These are phyloP conservation scores for Trachelus troglodyta DNA, from an alignment of 2,888 invertebrate genomes.

Conservation along the genomic window DNA sequence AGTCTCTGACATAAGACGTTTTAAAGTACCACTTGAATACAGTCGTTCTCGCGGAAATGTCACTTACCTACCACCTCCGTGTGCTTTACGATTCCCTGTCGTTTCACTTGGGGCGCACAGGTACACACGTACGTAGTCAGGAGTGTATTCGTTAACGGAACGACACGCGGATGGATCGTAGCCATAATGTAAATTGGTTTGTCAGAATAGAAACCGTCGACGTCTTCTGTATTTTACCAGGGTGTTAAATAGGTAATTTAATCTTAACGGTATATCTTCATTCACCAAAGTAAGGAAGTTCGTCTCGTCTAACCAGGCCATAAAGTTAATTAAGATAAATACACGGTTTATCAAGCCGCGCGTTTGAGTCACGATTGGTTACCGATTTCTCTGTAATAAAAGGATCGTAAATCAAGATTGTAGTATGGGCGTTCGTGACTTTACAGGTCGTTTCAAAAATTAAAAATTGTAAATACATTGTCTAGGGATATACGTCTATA, in stretches of 20 bases:
- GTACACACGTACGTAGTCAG: neutral
- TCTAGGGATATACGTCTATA: neutral
- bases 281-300: neutral
- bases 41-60: neutral
- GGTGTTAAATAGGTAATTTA: neutral
- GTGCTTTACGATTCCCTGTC: neutral
- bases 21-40: neutral
- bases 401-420: neutral
- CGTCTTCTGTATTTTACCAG: neutral
- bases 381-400: neutral
- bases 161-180: neutral
- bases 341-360: neutral
- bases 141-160: neutral
- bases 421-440: neutral
- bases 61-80: neutral
- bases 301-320: neutral
- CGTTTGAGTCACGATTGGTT: neutral
- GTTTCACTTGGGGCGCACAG: neutral
- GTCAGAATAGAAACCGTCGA: neutral
- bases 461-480: neutral
- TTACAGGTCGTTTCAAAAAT: neutral
- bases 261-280: neutral
- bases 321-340: neutral
- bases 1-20: neutral
- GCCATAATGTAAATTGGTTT: neutral